A percentile compares a stretch with the other conserved stretches of the same genome.
phyloP scores from a whole-genome alignment of 2,113 vertebrate genomes.

The Pungitius pungitius region DNA sequence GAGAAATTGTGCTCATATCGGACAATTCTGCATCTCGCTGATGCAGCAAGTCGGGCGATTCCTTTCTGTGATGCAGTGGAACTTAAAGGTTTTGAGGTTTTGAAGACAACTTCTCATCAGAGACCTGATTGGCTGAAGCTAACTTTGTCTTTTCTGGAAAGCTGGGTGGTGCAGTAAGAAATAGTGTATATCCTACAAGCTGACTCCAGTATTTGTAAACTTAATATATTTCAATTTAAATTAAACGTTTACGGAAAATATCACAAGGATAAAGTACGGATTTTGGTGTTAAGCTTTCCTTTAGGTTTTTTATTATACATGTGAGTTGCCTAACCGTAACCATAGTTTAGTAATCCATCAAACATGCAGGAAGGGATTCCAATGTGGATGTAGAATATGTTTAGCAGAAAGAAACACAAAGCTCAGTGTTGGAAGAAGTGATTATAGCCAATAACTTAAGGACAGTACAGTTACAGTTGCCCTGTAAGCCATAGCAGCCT shows the following conservation, averaged over 20 bases:
- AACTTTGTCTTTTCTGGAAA: not conserved
- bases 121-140: not conserved
- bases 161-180: not conserved
- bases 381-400: not conserved
- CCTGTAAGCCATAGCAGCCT: not conserved
- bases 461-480: not conserved
- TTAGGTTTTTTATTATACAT: not conserved
- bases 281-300: not conserved
- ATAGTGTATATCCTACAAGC: not conserved
- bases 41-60: not conserved
- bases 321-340: conserved; percentile 2
- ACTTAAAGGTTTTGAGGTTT: not conserved
- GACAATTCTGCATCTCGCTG: conserved; percentile 33
- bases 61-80: not conserved
- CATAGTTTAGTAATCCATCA: not conserved
- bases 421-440: not conserved
- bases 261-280: not conserved
- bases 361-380: not conserved
- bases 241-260: not conserved
- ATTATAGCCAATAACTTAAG: not conserved
- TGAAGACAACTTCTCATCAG: not conserved
- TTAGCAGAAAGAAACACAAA: not conserved
- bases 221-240: not conserved
- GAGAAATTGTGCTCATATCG: conserved; percentile 14
- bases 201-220: not conserved